Percentiles rank a stretch among this genome's conserved stretches.
phyloP scores from a whole-genome alignment of 2,113 vertebrate species.

The Ctenodactylus gundi region DNA sequence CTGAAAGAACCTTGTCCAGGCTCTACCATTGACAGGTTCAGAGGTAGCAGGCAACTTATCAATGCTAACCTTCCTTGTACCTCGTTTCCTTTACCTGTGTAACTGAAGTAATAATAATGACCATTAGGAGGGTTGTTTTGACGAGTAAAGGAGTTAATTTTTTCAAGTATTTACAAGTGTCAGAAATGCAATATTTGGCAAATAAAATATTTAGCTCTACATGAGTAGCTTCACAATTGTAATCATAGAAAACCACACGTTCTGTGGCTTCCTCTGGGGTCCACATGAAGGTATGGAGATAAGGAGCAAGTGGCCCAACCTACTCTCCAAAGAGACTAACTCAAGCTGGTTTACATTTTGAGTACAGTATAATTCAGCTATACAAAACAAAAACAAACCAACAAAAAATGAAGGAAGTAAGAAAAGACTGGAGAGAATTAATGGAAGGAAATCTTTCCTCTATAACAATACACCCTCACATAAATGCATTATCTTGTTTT shows the following conservation, averaged over 20 bases:
- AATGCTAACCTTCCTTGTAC: neutral
- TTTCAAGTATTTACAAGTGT: slow-evolving; percentile 29
- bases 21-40: neutral
- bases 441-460: neutral
- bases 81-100: neutral
- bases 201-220: neutral
- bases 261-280: neutral
- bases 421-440: neutral
- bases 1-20: neutral
- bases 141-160: neutral
- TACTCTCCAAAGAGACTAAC: neutral
- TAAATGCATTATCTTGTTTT: neutral
- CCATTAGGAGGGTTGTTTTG: neutral
- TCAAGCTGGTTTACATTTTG: neutral
- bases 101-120: neutral
- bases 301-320: neutral
- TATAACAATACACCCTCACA: neutral
- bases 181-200: neutral
- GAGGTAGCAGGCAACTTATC: neutral
- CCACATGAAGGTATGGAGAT: neutral
- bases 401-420: neutral
- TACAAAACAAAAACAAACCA: neutral
- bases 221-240: neutral
- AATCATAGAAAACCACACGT: neutral
- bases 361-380: neutral